phyloP scores from a whole-genome alignment of 1,140 invertebrate genomes.

The Stratiolaelaps scimitus region DNA sequence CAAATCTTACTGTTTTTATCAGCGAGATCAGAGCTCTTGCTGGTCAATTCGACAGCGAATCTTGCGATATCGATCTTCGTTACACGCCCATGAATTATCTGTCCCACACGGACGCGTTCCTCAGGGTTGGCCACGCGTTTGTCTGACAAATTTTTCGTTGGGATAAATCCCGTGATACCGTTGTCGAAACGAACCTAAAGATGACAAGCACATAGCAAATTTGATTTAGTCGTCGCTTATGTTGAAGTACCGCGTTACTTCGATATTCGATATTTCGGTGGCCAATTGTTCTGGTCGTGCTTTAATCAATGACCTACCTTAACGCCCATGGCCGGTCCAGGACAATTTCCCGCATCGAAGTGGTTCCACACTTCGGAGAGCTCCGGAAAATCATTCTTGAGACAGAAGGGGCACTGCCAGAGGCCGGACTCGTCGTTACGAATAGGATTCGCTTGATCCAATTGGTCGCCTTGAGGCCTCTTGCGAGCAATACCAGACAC shows the following conservation, averaged over 20 bases:
- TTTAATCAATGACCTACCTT: conserved; percentile 51
- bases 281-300: too few species aligned
- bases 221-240: too few species aligned
- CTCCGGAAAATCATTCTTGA: conserved; percentile 87
- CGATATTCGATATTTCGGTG: too few species aligned
- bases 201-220: too few species aligned
- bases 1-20: conserved; percentile 63
- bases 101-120: conserved; percentile 67
- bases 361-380: conserved; percentile 95
- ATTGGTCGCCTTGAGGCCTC: conserved; percentile 77
- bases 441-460: conserved; percentile 88
- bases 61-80: conserved; percentile 88
- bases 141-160: conserved; percentile 87
- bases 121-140: conserved; percentile 82
- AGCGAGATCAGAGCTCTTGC: conserved; percentile 75
- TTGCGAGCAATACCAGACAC: conserved; percentile 52
- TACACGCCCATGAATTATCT: conserved; percentile 83
- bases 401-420: conserved; percentile 95
- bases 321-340: conserved; percentile 85
- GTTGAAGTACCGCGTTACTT: too few species aligned
- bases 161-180: conserved; percentile 83
- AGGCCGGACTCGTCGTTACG: conserved; percentile 80
- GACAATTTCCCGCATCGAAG: conserved; percentile 87
- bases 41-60: conserved; percentile 86
- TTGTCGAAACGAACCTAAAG: conserved; percentile 61